Conservation (phyloP, 2,113 vertebrate species). For the Rhipidura dahli region DNA sequence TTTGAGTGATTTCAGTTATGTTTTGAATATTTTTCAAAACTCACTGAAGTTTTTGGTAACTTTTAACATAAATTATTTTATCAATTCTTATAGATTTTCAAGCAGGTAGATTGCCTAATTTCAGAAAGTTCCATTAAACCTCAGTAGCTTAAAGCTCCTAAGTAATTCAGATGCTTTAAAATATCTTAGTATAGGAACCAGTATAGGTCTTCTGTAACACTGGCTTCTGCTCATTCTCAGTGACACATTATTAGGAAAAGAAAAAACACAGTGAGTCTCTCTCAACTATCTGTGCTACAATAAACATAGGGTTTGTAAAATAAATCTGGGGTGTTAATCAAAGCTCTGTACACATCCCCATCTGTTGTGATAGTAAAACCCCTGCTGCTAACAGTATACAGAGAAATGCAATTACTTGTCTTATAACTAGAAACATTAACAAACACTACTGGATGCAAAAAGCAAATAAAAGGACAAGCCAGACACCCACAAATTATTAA, state of each 20-base stretch:
- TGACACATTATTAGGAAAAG: neutral
- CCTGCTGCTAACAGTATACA: neutral
- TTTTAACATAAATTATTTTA: neutral
- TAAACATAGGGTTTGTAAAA: neutral
- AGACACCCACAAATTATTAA: constrained; percentile 21
- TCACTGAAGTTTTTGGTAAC: neutral
- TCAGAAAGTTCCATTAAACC: neutral
- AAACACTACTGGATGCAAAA: neutral
- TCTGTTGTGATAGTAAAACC: constrained; percentile 40
- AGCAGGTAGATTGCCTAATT: neutral
- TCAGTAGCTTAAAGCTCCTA: neutral
- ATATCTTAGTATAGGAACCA: neutral
- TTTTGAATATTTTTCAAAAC: neutral
- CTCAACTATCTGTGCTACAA: neutral
- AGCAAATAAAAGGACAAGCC: constrained; percentile 3
- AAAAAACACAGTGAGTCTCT: neutral
- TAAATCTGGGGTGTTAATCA: constrained; percentile 30
- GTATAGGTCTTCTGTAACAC: neutral
- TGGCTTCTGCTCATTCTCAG: neutral
- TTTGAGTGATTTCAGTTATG: neutral
- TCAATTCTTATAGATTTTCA: neutral
- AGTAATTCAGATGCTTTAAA: neutral
- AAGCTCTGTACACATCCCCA: constrained; percentile 4
- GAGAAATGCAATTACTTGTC: constrained; percentile 13
- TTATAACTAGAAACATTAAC: neutral